These are phyloP conservation scores for Protodeltote pygarga DNA, from an alignment of 2,888 invertebrate species.

Conservation along the genomic window DNA sequence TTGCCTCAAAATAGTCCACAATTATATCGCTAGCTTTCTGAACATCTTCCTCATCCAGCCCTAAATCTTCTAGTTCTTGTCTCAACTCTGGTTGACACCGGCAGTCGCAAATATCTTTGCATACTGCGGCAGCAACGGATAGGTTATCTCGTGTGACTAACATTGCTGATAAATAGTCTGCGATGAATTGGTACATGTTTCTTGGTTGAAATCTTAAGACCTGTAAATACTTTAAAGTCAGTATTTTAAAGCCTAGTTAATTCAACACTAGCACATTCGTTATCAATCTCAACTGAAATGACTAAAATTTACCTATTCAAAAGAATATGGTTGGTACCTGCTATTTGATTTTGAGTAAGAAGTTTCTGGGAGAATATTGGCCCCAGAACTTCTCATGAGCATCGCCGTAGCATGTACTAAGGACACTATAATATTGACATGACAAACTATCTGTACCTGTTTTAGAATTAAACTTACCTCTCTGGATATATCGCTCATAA, in stretches of 20 bases:
- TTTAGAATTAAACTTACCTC: constrained; percentile 87
- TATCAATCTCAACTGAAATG: too few relatives aligned
- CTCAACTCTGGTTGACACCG: constrained; percentile 59
- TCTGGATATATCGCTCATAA: constrained; percentile 91
- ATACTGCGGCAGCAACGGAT: constrained; percentile 62
- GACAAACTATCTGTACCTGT: too few relatives aligned
- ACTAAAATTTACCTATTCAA: too few relatives aligned
- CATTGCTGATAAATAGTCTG: constrained; percentile 89
- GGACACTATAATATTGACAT: too few relatives aligned
- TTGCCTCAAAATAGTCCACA: constrained; percentile 53
- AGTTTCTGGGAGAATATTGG: too few relatives aligned
- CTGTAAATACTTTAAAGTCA: constrained; percentile 47
- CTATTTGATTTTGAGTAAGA: too few relatives aligned
- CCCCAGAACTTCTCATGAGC: too few relatives aligned
- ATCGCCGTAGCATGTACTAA: too few relatives aligned
- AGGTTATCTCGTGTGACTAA: constrained; percentile 88
- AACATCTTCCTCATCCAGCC: constrained; percentile 56
- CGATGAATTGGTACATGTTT: constrained; percentile 89
- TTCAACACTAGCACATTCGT: too few relatives aligned
- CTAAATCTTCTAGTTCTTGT: constrained; percentile 58
- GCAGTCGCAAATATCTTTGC: constrained; percentile 53
- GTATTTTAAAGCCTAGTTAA: too few relatives aligned
- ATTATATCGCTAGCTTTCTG: constrained; percentile 55
- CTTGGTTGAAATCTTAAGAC: constrained; percentile 90
- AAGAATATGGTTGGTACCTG: too few relatives aligned